Evolutionary conservation across 1,140 invertebrate genomes (phyloP).

Genomic region (Brachionus manjavacas): DNA sequence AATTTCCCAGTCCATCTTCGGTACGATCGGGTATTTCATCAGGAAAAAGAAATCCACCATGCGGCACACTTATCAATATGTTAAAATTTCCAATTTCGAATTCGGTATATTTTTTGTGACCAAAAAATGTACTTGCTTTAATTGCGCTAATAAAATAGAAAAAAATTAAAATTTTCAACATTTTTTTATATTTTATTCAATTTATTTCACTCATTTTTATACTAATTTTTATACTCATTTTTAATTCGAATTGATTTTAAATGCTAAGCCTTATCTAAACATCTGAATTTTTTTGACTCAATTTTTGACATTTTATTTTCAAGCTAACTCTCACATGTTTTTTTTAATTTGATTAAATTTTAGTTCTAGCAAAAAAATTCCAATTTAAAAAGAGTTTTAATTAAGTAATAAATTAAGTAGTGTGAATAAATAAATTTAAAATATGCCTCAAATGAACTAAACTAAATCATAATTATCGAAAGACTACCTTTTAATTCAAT

Average conservation of each 20-base stretch:
- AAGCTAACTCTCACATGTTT: background rate
- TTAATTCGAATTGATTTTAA: background rate
- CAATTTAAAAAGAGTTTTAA: too few species aligned
- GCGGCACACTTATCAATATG: constrained; percentile 28
- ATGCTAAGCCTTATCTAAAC: background rate
- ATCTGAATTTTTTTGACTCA: background rate
- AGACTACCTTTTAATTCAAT: background rate
- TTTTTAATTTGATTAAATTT: background rate
- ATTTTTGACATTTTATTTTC: background rate
- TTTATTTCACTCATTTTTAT: background rate
- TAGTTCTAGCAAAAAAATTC: background rate
- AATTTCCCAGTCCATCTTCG: background rate
- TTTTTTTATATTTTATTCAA: background rate
- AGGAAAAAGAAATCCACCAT: constrained; percentile 3
- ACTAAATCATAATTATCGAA: background rate
- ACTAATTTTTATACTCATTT: background rate
- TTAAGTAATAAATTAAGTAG: background rate
- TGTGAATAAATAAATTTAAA: background rate
- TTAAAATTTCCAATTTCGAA: constrained; percentile 13
- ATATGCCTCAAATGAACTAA: background rate
- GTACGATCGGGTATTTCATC: background rate
- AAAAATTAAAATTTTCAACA: constrained; percentile 13
- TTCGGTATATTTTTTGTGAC: background rate
- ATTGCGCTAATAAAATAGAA: background rate
- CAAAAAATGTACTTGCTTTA: background rate